A percentile compares a stretch with the other conserved stretches of the same genome.
These are phyloP conservation scores for Agraylea sexmaculata DNA, from an alignment of 1,140 invertebrate genomes.

Conservation along the genomic window DNA sequence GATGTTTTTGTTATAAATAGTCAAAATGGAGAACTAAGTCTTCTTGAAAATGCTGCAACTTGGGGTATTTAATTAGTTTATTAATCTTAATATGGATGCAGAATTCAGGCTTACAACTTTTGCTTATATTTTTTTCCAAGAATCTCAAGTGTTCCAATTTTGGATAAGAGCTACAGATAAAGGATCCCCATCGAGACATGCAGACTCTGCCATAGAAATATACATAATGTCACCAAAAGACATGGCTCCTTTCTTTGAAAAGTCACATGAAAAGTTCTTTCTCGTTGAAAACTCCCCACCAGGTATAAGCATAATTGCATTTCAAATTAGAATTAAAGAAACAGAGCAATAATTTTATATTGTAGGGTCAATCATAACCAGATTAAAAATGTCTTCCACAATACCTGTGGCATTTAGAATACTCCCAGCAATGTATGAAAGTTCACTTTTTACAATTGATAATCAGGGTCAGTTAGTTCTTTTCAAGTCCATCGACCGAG, in stretches of 20 bases:
- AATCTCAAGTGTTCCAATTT: slow-evolving; percentile 60
- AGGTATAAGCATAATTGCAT: slow-evolving; percentile 19
- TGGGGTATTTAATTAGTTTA: slow-evolving; percentile 32
- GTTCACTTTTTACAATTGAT: slow-evolving; percentile 18
- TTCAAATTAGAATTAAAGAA: background rate
- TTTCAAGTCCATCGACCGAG: slow-evolving; percentile 51
- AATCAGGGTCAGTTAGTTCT: slow-evolving; percentile 14
- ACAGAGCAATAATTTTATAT: slow-evolving; percentile 4
- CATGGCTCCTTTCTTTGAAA: slow-evolving; percentile 55
- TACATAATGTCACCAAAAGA: slow-evolving; percentile 57
- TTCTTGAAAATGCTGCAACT: slow-evolving; percentile 39
- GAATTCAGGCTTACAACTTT: background rate
- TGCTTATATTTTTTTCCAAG: slow-evolving; percentile 7
- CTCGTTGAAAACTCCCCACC: slow-evolving; percentile 59
- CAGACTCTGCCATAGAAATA: slow-evolving; percentile 66
- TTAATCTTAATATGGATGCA: background rate
- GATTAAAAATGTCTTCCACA: slow-evolving; percentile 39
- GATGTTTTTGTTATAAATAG: slow-evolving; percentile 49
- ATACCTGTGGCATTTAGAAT: slow-evolving; percentile 16
- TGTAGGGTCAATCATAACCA: slow-evolving; percentile 48
- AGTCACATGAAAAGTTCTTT: slow-evolving; percentile 57
- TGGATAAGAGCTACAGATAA: slow-evolving; percentile 69
- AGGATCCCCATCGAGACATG: slow-evolving; percentile 49
- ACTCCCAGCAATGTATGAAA: slow-evolving; percentile 14
- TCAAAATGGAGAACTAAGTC: slow-evolving; percentile 46